phyloP scores from a whole-genome alignment of 2,888 invertebrate genomes.

The Xestia sexstrigata region DNA sequence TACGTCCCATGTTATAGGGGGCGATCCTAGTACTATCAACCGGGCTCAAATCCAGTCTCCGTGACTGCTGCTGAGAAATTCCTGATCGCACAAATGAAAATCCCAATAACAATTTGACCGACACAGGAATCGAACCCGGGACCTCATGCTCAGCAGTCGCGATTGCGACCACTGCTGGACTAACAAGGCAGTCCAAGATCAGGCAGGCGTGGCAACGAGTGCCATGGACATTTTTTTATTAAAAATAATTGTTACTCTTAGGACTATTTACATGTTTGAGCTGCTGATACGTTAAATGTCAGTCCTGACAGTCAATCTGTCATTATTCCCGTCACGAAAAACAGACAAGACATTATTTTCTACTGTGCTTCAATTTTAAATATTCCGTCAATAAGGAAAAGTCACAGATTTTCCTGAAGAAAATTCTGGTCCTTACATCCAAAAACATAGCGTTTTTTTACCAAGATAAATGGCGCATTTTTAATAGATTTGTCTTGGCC shows the following conservation, averaged over 20 bases:
- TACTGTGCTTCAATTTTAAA: conserved; percentile 6
- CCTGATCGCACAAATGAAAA: too few species aligned
- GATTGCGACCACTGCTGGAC: neutral
- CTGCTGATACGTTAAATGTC: neutral
- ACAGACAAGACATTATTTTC: neutral
- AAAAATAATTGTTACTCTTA: neutral
- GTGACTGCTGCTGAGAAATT: too few species aligned
- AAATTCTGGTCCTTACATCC: neutral
- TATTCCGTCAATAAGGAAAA: conserved; percentile 34
- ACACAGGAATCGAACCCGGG: too few species aligned
- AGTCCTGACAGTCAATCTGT: neutral
- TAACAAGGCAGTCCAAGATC: neutral
- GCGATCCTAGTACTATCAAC: too few species aligned
- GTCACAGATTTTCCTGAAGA: conserved; percentile 9
- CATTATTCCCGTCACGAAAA: neutral
- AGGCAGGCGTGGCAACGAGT: too few species aligned
- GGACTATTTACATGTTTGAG: neutral
- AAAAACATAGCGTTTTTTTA: conserved; percentile 1
- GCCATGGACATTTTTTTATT: neutral
- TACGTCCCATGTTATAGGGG: too few species aligned
- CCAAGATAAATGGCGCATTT: neutral
- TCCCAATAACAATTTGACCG: too few species aligned
- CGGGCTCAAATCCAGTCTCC: too few species aligned
- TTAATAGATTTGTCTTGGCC: conserved; percentile 9
- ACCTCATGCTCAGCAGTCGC: too few species aligned